phyloP scores from a whole-genome alignment of 2,113 vertebrate genomes.

The Sebastes schlegelii region DNA sequence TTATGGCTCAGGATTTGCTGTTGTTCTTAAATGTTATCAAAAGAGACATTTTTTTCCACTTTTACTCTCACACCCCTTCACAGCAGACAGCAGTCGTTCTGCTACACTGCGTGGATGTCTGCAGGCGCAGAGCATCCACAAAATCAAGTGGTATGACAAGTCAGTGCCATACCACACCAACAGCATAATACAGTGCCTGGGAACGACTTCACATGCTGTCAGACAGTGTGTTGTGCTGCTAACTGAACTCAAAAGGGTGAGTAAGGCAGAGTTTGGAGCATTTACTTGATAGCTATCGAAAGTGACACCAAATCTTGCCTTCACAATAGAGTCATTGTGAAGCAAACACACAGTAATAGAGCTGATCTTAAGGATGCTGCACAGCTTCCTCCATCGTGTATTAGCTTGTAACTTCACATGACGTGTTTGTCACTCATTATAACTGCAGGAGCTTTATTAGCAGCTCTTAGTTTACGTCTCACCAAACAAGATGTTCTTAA shows the following conservation, averaged over 20 bases:
- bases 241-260: conserved; percentile 53
- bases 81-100: conserved; percentile 22
- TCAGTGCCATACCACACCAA: conserved; percentile 52
- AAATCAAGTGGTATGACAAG: conserved; percentile 62
- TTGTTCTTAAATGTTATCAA: conserved; percentile 13
- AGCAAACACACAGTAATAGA: conserved; percentile 11
- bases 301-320: conserved; percentile 44
- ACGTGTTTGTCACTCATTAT: conserved; percentile 3
- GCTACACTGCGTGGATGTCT: conserved; percentile 30
- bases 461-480: background rate
- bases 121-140: conserved; percentile 40
- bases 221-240: conserved; percentile 39
- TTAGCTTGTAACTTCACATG: conserved; percentile 2
- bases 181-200: conserved; percentile 11
- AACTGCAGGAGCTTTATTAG: background rate
- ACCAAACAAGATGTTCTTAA: too few species aligned
- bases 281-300: conserved; percentile 50
- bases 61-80: background rate
- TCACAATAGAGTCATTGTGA: conserved; percentile 26
- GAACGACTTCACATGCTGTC: conserved; percentile 66
- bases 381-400: background rate
- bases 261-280: conserved; percentile 33
- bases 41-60: background rate
- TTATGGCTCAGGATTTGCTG: conserved; percentile 26
- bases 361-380: conserved; percentile 19